A percentile compares a stretch with the other conserved stretches of the same genome.
These are phyloP conservation scores for Euclidia mi DNA, from an alignment of 2,888 invertebrate genomes.

Conservation along the genomic window DNA sequence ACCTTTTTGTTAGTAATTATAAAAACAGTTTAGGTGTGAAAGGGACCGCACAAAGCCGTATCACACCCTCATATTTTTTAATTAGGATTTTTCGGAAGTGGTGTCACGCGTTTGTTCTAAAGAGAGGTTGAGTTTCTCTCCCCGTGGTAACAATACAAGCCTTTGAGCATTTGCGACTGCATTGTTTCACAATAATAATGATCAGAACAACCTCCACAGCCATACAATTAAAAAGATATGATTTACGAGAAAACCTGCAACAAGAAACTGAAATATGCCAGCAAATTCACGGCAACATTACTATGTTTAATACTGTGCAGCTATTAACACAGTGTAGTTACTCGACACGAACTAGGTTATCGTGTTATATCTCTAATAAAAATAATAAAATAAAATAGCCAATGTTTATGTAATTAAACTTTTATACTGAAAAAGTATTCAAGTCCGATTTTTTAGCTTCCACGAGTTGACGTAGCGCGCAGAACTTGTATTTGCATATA, in stretches of 20 bases:
- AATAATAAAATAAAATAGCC: slow-evolving; percentile 33
- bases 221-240: background rate
- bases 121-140: slow-evolving; percentile 5
- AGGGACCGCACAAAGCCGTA: slow-evolving; percentile 9
- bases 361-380: slow-evolving; percentile 13
- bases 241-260: too few relatives aligned
- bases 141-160: slow-evolving; percentile 1
- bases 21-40: slow-evolving; percentile 18
- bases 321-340: background rate
- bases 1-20: slow-evolving; percentile 8
- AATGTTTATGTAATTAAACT: slow-evolving; percentile 40
- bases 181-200: slow-evolving; percentile 1
- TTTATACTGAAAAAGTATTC: slow-evolving; percentile 41
- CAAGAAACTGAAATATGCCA: too few relatives aligned
- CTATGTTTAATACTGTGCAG: too few relatives aligned
- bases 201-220: background rate
- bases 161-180: slow-evolving; percentile 1
- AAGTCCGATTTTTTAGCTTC: slow-evolving; percentile 38
- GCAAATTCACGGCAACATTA: too few relatives aligned
- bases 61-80: slow-evolving; percentile 18
- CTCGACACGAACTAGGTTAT: slow-evolving; percentile 39
- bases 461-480: slow-evolving; percentile 41
- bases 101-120: background rate
- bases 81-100: slow-evolving; percentile 13
- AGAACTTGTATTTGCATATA: slow-evolving; percentile 51